A percentile compares a stretch with the other conserved stretches of the same genome.
Evolutionary conservation across 2,113 vertebrate genomes (phyloP).

Genomic region (Saguinus midas): DNA sequence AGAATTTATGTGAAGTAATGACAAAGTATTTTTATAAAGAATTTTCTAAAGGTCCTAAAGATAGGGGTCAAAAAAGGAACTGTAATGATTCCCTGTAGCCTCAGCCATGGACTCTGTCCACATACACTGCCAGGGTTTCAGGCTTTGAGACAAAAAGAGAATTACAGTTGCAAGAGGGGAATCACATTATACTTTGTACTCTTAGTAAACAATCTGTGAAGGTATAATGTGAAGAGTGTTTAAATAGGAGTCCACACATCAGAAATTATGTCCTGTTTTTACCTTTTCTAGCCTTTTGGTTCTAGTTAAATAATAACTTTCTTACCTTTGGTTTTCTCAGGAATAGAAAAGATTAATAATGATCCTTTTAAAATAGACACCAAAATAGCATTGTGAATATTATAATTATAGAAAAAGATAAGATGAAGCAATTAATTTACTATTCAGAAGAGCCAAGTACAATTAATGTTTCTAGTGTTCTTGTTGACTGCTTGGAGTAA

Average conservation of each 20-base stretch:
- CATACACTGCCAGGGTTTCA: neutral
- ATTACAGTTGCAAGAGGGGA: neutral
- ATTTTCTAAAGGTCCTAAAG: neutral
- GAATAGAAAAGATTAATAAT: constrained; percentile 18
- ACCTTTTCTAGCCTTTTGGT: neutral
- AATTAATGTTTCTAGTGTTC: constrained; percentile 27
- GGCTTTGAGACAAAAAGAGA: constrained; percentile 1
- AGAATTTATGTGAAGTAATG: neutral
- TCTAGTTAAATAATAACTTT: constrained; percentile 33
- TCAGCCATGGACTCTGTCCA: neutral
- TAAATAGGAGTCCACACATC: neutral
- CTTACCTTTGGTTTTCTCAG: neutral
- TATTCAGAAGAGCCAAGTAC: constrained; percentile 48
- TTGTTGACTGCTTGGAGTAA: constrained; percentile 36
- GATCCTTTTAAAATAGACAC: neutral
- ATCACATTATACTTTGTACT: neutral
- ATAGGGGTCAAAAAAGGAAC: neutral
- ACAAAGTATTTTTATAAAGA: neutral
- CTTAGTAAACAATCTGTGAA: neutral
- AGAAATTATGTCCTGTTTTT: constrained; percentile 27
- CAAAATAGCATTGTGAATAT: neutral
- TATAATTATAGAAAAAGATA: constrained; percentile 29
- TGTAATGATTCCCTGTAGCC: neutral
- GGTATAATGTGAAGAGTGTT: neutral
- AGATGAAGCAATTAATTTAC: constrained; percentile 39